A percentile compares a stretch with the other conserved stretches of the same genome.
phyloP scores from a whole-genome alignment of 2,888 invertebrate species.

The Noctua janthina region DNA sequence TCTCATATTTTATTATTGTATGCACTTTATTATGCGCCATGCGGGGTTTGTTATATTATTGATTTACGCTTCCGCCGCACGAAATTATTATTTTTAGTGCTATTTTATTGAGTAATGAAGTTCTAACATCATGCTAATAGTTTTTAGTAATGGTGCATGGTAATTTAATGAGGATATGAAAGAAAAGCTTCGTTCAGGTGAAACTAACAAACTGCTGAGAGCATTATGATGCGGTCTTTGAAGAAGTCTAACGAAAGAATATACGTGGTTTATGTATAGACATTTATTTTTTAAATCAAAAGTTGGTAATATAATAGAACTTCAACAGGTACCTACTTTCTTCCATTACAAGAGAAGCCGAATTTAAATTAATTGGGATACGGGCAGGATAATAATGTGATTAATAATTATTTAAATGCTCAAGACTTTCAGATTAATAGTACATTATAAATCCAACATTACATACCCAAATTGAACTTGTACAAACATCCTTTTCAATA shows the following conservation, averaged over 20 bases:
- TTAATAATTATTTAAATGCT: not conserved
- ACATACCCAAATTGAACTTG: slow-evolving; percentile 14
- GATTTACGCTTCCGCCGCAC: slow-evolving; percentile 51
- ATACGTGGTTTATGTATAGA: too few species aligned
- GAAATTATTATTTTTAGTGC: slow-evolving; percentile 52
- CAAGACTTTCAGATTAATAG: not conserved
- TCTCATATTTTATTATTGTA: not conserved
- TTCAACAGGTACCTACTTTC: too few species aligned
- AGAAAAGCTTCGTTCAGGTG: not conserved
- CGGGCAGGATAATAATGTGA: too few species aligned
- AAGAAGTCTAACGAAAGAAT: too few species aligned
- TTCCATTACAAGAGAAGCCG: too few species aligned
- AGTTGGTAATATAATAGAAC: too few species aligned
- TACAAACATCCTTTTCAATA: slow-evolving; percentile 51
- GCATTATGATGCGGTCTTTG: not conserved
- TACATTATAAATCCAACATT: slow-evolving; percentile 9
- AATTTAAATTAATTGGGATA: too few species aligned
- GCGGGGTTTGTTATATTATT: slow-evolving; percentile 47
- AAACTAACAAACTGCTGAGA: not conserved
- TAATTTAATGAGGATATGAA: slow-evolving; percentile 1
- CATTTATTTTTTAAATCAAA: too few species aligned
- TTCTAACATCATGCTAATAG: not conserved
- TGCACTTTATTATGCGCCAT: slow-evolving; percentile 34
- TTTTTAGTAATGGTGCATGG: not conserved
- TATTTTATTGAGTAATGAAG: slow-evolving; percentile 45